Evolutionary conservation across 2,888 invertebrate species (phyloP), one percentile per base, ranked within the genome.

Genomic region (Chrysomela aeneicollis): DNA sequence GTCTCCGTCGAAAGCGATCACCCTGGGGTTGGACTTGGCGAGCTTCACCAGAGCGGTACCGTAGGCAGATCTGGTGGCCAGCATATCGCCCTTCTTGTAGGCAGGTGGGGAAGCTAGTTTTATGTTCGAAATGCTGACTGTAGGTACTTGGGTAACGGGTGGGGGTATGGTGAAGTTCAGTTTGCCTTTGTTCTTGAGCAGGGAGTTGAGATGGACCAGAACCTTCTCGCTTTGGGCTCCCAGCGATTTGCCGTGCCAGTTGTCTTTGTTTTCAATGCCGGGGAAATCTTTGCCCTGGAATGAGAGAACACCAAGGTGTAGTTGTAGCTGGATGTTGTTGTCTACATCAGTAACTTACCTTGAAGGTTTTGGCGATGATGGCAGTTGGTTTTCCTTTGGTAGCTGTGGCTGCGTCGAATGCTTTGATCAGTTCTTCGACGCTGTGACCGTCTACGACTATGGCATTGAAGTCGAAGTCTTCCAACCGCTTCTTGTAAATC

Each of bases 241-340:
- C 64, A 99, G 84, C 0, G 98, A 91, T 83, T 99, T 99, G 50
- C 99, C 99, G 80, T 99, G 99, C 97, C 97, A 99, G 84, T 96
- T 95, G 63, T 95, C 93, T 72, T 87, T 75, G 81, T 99, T 94
- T 82, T 97, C 97, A 77, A 99, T 94, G 30, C 90, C 90, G 50
- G 91, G 90, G 84, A 95, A 95, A 75, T 89, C 90, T 79, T 87
- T 92, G 15, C 98, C 98, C 98, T 67, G 30, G 1, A 59, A n/a
- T n/a, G n/a, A 67, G 42, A 42, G 2, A 17, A 15, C 42, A 12
- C 19, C 3, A 4, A 19, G 4, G 19, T 1, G 4, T 47, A 8
- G 2, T 12, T 15, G 19, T 21, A 12, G 21, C 5, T 21, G 19
- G 17, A 47, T 42, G 47, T 19, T 12, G 3, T 10, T 15, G 21